Evolutionary conservation across 2,797 vertebrate species (phyloP).

Genomic region (Cryptoprocta ferox): DNA sequence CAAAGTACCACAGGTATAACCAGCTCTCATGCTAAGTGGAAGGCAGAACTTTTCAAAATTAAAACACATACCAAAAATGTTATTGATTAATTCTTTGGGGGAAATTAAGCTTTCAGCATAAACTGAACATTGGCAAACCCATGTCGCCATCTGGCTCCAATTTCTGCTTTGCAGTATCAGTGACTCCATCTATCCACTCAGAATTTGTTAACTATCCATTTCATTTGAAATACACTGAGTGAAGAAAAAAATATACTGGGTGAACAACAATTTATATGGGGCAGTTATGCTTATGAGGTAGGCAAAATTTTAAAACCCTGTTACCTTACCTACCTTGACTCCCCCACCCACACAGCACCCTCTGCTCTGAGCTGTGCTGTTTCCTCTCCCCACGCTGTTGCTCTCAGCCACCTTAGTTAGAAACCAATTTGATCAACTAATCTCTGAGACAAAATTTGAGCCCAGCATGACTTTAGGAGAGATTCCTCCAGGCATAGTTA

Average conservation of each 20-base stretch:
- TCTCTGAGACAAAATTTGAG: slow-evolving; percentile 31
- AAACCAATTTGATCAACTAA: slow-evolving; percentile 3
- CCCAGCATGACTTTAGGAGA: not conserved
- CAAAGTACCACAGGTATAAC: not conserved
- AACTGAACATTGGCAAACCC: not conserved
- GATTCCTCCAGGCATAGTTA: not conserved
- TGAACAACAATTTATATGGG: not conserved
- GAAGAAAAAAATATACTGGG: not conserved
- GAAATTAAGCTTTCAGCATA: not conserved
- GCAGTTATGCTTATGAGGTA: not conserved
- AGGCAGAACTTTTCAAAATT: not conserved
- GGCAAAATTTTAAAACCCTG: not conserved
- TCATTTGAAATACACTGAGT: not conserved
- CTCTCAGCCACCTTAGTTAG: not conserved
- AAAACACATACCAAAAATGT: not conserved
- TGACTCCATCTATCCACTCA: not conserved
- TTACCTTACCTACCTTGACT: not conserved
- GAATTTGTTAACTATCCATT: not conserved
- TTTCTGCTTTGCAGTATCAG: not conserved
- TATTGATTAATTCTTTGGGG: not conserved
- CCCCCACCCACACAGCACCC: not conserved
- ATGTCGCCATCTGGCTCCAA: not conserved
- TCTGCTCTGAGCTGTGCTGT: not conserved
- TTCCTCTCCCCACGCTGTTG: not conserved
- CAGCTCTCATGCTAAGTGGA: not conserved